These are phyloP conservation scores for Lasioglossum figueresi DNA, from an alignment of 2,888 invertebrate genomes.

Conservation along the genomic window DNA sequence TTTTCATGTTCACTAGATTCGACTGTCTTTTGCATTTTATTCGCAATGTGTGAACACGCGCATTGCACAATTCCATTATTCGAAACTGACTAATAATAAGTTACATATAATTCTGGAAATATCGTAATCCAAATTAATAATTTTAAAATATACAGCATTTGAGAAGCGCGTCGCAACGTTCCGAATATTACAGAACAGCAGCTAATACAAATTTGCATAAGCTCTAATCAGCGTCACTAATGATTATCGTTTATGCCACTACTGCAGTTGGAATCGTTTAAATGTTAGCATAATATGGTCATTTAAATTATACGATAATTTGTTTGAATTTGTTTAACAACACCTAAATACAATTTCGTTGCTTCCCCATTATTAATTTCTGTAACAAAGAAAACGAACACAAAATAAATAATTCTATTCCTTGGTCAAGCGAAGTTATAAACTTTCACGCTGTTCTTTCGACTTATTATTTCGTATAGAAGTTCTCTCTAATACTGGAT, in stretches of 20 bases:
- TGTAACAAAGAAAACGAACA: not conserved
- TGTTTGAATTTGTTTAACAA: not conserved
- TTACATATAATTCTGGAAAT: not conserved
- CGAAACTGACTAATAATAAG: not conserved
- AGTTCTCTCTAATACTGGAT: not conserved
- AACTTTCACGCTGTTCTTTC: not conserved
- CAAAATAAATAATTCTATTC: not conserved
- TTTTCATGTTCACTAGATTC: not conserved
- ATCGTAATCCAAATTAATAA: no score
- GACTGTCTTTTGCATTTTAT: not conserved
- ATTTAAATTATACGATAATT: not conserved
- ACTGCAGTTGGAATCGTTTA: not conserved
- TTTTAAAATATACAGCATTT: not conserved
- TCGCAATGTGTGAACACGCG: not conserved
- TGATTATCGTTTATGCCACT: slow-evolving; percentile 1
- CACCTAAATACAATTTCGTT: not conserved
- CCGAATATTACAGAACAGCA: not conserved
- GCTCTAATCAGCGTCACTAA: slow-evolving; percentile 3
- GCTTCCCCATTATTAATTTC: not conserved
- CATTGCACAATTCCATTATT: not conserved
- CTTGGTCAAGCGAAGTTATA: no score
- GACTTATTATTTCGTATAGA: not conserved
- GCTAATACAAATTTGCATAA: slow-evolving; percentile 25
- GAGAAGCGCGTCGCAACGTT: not conserved
- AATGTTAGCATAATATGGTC: slow-evolving; percentile 2